phyloP scores from a whole-genome alignment of 2,113 vertebrate species.

The Lampris megalopsis region DNA sequence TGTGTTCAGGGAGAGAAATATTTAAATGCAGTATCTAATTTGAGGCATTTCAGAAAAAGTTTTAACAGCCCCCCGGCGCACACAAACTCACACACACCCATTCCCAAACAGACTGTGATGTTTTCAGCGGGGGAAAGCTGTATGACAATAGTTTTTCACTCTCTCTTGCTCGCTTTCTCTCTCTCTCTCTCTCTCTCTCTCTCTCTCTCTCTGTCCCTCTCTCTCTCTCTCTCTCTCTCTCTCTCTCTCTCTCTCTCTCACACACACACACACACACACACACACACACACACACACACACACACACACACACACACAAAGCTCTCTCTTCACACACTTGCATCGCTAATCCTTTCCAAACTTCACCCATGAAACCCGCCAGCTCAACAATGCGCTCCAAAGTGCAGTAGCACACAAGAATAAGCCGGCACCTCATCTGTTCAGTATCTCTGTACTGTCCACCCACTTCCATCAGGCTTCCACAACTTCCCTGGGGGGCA shows the following conservation, averaged over 20 bases:
- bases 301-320: not conserved
- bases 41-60: not conserved
- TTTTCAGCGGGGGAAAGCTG: too few species aligned
- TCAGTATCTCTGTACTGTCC: not conserved
- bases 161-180: too few species aligned
- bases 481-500: slow-evolving; percentile 24
- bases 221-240: too few species aligned
- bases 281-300: slow-evolving; percentile 16
- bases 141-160: too few species aligned
- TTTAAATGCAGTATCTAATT: not conserved
- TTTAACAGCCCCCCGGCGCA: too few species aligned
- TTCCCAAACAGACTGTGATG: not conserved
- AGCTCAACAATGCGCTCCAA: not conserved
- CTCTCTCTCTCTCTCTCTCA: not conserved
- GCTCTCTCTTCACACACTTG: not conserved
- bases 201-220: too few species aligned
- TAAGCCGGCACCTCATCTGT: slow-evolving; percentile 6
- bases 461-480: slow-evolving; percentile 12
- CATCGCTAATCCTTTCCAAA: not conserved
- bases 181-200: too few species aligned
- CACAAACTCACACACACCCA: not conserved
- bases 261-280: slow-evolving; percentile 5
- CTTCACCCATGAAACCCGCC: not conserved
- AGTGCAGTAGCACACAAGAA: not conserved
- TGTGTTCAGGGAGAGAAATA: not conserved